These are phyloP conservation scores for Cordilura impudica DNA, from an alignment of 2,888 invertebrate genomes.

Conservation along the genomic window DNA sequence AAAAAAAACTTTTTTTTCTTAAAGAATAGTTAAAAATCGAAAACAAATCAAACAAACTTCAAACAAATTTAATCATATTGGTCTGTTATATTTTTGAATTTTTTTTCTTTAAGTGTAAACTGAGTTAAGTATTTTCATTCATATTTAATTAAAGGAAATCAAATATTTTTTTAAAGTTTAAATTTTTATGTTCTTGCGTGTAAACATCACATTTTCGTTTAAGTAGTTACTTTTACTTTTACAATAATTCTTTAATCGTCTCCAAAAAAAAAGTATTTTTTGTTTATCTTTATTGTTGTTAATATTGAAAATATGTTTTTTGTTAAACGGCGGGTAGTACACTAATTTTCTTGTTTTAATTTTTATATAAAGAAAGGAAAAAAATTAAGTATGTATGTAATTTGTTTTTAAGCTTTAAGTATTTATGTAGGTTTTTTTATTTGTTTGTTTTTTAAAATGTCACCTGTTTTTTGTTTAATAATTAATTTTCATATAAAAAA, in stretches of 20 bases:
- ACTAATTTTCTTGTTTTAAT: constrained; percentile 53
- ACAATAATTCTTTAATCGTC: constrained; percentile 24
- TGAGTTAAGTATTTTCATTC: not conserved
- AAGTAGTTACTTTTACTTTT: constrained; percentile 35
- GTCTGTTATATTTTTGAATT: not conserved
- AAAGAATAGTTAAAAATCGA: not conserved
- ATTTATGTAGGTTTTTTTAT: constrained; percentile 39
- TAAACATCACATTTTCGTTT: constrained; percentile 34
- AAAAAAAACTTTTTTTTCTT: no score
- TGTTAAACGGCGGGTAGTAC: constrained; percentile 59
- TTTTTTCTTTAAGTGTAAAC: not conserved
- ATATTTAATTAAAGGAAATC: not conserved
- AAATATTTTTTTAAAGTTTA: not conserved
- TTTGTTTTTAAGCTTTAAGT: not conserved
- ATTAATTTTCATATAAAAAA: constrained; percentile 41
- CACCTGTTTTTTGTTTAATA: constrained; percentile 15
- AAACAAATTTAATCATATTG: not conserved
- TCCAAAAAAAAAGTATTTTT: constrained; percentile 8
- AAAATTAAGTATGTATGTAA: not conserved
- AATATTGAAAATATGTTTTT: constrained; percentile 13
- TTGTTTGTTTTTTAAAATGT: not conserved
- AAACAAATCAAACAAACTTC: no score
- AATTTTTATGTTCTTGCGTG: constrained; percentile 1
- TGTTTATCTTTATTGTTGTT: constrained; percentile 31
- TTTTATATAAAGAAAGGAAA: constrained; percentile 22